These are phyloP conservation scores for Leptinotarsa juncta DNA, from an alignment of 2,888 invertebrate genomes.

Conservation along the genomic window DNA sequence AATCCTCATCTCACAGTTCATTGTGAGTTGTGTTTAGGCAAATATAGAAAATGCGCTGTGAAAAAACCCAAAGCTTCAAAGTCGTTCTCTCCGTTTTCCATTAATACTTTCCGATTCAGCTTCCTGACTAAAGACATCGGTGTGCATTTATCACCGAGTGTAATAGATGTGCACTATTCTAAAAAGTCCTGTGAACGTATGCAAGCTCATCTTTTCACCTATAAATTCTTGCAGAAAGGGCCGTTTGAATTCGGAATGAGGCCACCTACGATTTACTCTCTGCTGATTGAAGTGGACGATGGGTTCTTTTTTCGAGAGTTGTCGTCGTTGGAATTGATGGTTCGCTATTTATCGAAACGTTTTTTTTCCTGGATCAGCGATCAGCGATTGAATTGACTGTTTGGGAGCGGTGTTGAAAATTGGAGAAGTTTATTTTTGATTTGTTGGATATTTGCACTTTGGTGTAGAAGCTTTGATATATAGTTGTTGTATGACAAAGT, in stretches of 20 bases:
- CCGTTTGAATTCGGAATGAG: slow-evolving; percentile 19
- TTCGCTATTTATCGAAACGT: background rate
- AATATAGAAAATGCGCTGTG: too few species aligned
- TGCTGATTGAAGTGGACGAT: slow-evolving; percentile 16
- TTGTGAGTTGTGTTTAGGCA: too few species aligned
- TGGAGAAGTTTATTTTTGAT: too few species aligned
- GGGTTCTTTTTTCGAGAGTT: background rate
- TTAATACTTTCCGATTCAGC: background rate
- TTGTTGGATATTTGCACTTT: too few species aligned
- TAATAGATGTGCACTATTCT: slow-evolving; percentile 24
- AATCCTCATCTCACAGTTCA: too few species aligned
- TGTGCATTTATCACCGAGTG: slow-evolving; percentile 16
- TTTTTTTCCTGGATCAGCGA: background rate
- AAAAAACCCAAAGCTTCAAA: too few species aligned
- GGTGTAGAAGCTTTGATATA: too few species aligned
- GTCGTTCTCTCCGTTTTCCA: background rate
- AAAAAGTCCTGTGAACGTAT: slow-evolving; percentile 28
- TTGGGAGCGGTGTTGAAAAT: too few species aligned
- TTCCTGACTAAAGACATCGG: background rate
- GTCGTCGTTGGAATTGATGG: background rate
- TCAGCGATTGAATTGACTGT: background rate
- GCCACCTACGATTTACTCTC: slow-evolving; percentile 15
- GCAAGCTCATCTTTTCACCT: slow-evolving; percentile 30
- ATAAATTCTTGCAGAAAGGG: slow-evolving; percentile 24
- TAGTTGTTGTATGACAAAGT: too few species aligned